Percentiles rank a stretch among this genome's conserved stretches.
Evolutionary conservation across 2,888 invertebrate genomes (phyloP).

Genomic region (Poecilobothrus nobilitatus): DNA sequence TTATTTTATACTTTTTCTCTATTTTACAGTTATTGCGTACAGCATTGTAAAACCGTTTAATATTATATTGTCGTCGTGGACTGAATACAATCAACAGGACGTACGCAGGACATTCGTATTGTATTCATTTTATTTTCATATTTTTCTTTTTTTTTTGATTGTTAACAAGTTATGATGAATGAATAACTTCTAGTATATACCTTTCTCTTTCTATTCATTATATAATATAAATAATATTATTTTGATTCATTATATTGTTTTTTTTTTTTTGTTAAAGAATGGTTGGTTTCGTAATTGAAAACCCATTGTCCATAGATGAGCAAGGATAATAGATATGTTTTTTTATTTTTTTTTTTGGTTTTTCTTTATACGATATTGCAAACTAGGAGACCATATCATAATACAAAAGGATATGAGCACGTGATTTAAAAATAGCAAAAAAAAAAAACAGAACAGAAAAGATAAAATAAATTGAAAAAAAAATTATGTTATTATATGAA

Average conservation of each 20-base stretch:
- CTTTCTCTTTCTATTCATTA: neutral
- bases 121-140: neutral
- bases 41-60: neutral
- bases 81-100: neutral
- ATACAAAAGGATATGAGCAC: too few species aligned
- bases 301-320: neutral
- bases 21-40: neutral
- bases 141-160: neutral
- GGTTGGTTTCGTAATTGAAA: neutral
- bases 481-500: too few species aligned
- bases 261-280: neutral
- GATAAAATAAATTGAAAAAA: too few species aligned
- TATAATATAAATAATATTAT: neutral
- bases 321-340: neutral
- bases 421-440: too few species aligned
- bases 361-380: too few species aligned
- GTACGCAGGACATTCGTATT: constrained; percentile 1
- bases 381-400: too few species aligned
- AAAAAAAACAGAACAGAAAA: too few species aligned
- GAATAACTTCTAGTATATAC: neutral
- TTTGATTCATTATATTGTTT: neutral
- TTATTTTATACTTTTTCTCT: too few species aligned
- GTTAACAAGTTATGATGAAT: neutral
- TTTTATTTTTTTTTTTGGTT: too few species aligned
- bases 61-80: too few species aligned